Percentiles rank a stretch among this genome's conserved stretches.
Conservation (phyloP, 2,888 invertebrate species). For the Lithophane leautieri region DNA sequence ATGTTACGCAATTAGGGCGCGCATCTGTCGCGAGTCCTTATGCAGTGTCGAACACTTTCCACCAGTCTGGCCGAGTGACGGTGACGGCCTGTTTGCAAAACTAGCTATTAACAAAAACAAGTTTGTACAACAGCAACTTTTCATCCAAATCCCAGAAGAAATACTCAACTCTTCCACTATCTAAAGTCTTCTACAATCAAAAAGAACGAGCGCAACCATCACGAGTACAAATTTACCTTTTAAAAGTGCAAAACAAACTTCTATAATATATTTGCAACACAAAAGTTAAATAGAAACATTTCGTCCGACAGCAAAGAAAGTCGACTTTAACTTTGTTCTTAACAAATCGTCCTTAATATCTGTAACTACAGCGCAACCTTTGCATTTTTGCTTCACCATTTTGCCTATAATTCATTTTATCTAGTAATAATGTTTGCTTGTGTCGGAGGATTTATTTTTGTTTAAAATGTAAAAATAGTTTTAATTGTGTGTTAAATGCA, state of each 20-base stretch:
- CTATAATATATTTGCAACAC: slow-evolving; percentile 53
- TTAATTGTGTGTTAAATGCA: not conserved
- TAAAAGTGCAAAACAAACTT: slow-evolving; percentile 47
- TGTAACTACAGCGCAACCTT: slow-evolving; percentile 65
- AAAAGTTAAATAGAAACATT: slow-evolving; percentile 65
- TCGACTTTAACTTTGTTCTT: slow-evolving; percentile 65
- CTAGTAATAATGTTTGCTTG: slow-evolving; percentile 62
- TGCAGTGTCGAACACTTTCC: not conserved
- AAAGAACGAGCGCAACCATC: slow-evolving; percentile 13
- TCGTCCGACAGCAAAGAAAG: slow-evolving; percentile 46
- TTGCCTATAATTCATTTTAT: slow-evolving; percentile 65
- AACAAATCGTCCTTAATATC: slow-evolving; percentile 73
- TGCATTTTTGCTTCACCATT: slow-evolving; percentile 67
- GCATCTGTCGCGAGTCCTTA: no score
- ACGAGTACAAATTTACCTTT: slow-evolving; percentile 51
- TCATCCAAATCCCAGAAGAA: slow-evolving; percentile 29
- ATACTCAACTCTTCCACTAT: slow-evolving; percentile 16
- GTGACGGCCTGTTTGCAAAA: not conserved
- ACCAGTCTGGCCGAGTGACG: not conserved
- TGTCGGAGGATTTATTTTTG: not conserved
- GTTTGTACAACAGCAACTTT: slow-evolving; percentile 16
- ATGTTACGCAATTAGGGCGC: no score
- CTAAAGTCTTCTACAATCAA: slow-evolving; percentile 27
- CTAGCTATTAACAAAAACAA: not conserved
- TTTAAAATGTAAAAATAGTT: not conserved